phyloP scores from a whole-genome alignment of 2,113 vertebrate genomes.

The Martes martes region DNA sequence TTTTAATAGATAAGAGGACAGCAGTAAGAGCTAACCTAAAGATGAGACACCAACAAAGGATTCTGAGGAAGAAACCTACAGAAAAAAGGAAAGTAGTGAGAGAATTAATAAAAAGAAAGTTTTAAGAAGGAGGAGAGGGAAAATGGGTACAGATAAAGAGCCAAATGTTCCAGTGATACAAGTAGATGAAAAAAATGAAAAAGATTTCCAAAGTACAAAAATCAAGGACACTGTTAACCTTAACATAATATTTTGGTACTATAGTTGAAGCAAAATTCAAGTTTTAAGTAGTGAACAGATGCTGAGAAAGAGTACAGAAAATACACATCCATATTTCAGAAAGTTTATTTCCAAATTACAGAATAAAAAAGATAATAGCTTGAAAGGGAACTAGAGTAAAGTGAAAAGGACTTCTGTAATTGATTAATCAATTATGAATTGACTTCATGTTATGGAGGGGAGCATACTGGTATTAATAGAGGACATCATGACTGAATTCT shows the following conservation, averaged over 20 bases:
- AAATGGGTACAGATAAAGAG: not conserved
- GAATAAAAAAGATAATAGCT: not conserved
- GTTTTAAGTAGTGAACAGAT: not conserved
- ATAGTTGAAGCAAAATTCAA: not conserved
- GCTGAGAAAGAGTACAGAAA: not conserved
- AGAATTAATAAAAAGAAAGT: not conserved
- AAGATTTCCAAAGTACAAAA: not conserved
- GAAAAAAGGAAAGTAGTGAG: not conserved
- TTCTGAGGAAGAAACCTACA: not conserved
- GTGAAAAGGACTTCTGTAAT: not conserved
- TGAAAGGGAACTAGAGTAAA: not conserved
- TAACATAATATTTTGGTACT: not conserved
- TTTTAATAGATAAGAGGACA: not conserved
- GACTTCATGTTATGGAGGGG: not conserved
- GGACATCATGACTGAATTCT: not conserved
- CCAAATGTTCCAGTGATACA: not conserved
- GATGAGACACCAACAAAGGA: not conserved
- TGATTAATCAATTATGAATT: not conserved
- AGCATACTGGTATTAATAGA: not conserved
- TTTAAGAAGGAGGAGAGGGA: not conserved
- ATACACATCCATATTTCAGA: not conserved
- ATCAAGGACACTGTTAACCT: not conserved
- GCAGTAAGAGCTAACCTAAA: not conserved
- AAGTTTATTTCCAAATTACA: not conserved
- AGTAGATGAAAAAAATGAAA: not conserved